Evolutionary conservation across 2,888 invertebrate species (phyloP).

Genomic region (Eledona agricola): DNA sequence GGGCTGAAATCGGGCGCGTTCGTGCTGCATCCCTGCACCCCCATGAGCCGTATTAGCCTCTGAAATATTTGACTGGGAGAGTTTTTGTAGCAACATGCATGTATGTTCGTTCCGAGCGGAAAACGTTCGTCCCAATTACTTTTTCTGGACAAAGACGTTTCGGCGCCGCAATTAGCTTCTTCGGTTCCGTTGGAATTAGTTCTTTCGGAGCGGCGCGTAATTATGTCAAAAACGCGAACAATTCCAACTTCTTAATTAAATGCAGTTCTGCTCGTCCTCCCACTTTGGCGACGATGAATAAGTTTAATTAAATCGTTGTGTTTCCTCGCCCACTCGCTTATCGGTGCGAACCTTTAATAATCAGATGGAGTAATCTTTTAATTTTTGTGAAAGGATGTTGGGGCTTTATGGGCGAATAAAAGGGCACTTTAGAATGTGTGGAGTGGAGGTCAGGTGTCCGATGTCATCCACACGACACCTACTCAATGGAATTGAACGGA

Average conservation of each 20-base stretch:
- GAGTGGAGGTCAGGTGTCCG: constrained; percentile 50
- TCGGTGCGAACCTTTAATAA: constrained; percentile 8
- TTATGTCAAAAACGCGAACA: constrained; percentile 64
- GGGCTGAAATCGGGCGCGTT: constrained; percentile 26
- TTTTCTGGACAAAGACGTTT: constrained; percentile 28
- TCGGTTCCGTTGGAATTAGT: too few relatives aligned
- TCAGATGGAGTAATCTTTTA: constrained; percentile 17
- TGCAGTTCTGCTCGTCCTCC: constrained; percentile 61
- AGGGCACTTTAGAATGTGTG: constrained; percentile 35
- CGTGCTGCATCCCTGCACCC: constrained; percentile 8
- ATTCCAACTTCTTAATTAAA: constrained; percentile 64
- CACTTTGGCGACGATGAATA: constrained; percentile 64
- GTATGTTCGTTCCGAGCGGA: constrained; percentile 45
- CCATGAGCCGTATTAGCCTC: constrained; percentile 6
- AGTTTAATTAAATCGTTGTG: constrained; percentile 62
- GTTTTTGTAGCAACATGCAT: constrained; percentile 46
- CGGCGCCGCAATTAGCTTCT: constrained; percentile 16
- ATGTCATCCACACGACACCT: constrained; percentile 52
- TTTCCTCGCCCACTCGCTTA: constrained; percentile 1
- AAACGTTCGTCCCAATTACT: constrained; percentile 46
- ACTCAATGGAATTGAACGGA: constrained; percentile 47
- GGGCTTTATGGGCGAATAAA: constrained; percentile 19
- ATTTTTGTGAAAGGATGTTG: constrained; percentile 28
- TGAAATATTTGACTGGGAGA: constrained; percentile 29
- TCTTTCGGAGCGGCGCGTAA: constrained; percentile 46